Evolutionary conservation across 2,113 vertebrate genomes (phyloP), one percentile per base, ranked within the genome.

Genomic region (Mixornis gularis): DNA sequence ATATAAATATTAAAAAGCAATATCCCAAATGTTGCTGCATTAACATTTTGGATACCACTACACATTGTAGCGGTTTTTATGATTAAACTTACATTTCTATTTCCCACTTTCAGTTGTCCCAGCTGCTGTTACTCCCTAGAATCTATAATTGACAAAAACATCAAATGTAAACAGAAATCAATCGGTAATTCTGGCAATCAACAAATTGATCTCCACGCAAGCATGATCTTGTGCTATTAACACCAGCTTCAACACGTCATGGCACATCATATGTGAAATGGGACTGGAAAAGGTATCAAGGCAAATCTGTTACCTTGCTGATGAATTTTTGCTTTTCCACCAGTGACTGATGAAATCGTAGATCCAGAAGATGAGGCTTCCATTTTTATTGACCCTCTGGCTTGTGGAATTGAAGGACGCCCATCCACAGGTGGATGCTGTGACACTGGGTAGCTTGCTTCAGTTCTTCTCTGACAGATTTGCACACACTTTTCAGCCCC

Each of bases 401-500:
- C 86, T 94, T 97, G 96, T 56, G 97, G 97, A 81, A 98, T 95
- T 14, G 97, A 96, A 62, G 97, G 97, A 88, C 97, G 97, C 95
- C 98, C 91, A 48, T 97, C 98, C 92, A 98, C 98, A 27, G 97
- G 96, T 68, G 80, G 94, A 94, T 32, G 95, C 92, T 92, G 97
- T 56, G 98, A 97, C 82, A 95, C 96, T 56, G 95, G 95, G 95
- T 96, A 97, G 93, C 96, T 98, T 94, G 94, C 96, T 97, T 97
- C 97, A 96, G 97, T 98, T 98, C 92, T 98, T 97, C 96, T 97
- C 94, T 98, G 98, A 96, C 96, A 97, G 95, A 97, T 97, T 96
- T 96, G 98, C 59, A 91, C 96, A 94, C 90, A 20, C 92, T 98
- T 98, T 98, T 99, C 98, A 98, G 97, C 98, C 98, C 98, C 98